A percentile compares a stretch with the other conserved stretches of the same genome.
Evolutionary conservation across 2,888 invertebrate species (phyloP).

Genomic region (Busseola fusca): DNA sequence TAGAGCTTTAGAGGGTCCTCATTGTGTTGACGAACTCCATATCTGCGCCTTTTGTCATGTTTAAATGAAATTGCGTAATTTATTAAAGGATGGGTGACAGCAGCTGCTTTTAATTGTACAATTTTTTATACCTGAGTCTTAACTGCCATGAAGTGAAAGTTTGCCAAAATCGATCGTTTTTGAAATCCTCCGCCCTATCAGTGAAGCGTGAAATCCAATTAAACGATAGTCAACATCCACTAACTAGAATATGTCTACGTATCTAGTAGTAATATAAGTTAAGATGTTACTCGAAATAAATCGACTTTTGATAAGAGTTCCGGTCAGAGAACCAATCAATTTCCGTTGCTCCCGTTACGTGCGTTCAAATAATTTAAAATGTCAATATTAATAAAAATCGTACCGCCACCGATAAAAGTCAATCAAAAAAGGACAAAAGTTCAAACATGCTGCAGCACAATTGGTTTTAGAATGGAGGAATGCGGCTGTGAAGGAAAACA

Average conservation of each 20-base stretch:
- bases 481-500: conserved; percentile 75
- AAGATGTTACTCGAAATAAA: conserved; percentile 48
- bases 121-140: neutral
- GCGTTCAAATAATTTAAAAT: conserved; percentile 61
- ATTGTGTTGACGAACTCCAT: conserved; percentile 13
- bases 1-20: conserved; percentile 32
- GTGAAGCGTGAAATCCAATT: conserved; percentile 18
- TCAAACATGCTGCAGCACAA: conserved; percentile 84
- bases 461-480: conserved; percentile 78
- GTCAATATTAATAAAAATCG: conserved; percentile 76
- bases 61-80: conserved; percentile 10
- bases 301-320: conserved; percentile 52
- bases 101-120: neutral
- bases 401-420: conserved; percentile 81
- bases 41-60: neutral
- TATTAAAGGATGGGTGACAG: neutral
- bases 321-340: conserved; percentile 57
- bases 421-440: conserved; percentile 86
- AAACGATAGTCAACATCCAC: neutral
- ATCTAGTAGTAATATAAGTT: conserved; percentile 12
- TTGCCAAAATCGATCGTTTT: neutral
- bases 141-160: neutral
- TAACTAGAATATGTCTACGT: conserved; percentile 16
- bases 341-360: conserved; percentile 50
- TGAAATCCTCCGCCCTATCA: neutral